Evolutionary conservation across 2,113 vertebrate genomes (phyloP).

Genomic region (Mastomys natalensis): DNA sequence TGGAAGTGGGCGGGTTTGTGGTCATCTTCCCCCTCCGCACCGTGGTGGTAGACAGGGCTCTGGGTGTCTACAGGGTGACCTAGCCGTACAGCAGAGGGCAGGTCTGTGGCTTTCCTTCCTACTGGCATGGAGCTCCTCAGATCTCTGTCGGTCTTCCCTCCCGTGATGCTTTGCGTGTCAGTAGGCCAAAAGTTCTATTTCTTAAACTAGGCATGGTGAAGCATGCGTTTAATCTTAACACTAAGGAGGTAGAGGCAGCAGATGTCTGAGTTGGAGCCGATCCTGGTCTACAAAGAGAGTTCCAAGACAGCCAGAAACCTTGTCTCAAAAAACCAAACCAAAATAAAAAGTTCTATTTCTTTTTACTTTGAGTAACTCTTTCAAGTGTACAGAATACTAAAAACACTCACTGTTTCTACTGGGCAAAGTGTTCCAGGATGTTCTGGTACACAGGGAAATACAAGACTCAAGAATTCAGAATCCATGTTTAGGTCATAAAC

Average conservation of each 20-base stretch:
- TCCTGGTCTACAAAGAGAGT: not conserved
- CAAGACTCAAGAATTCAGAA: slow-evolving; percentile 96
- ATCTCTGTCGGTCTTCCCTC: too few relatives aligned
- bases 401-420: slow-evolving; percentile 96
- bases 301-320: not conserved
- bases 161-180: too few relatives aligned
- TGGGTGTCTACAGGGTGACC: too few relatives aligned
- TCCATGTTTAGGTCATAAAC: slow-evolving; percentile 99
- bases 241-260: not conserved
- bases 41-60: too few relatives aligned
- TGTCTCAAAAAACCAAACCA: not conserved
- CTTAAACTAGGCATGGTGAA: not conserved
- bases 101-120: too few relatives aligned
- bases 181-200: too few relatives aligned
- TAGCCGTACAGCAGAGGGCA: too few relatives aligned
- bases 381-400: not conserved
- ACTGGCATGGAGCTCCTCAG: too few relatives aligned
- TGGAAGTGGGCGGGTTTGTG: too few relatives aligned
- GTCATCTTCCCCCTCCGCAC: too few relatives aligned
- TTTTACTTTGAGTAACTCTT: slow-evolving; percentile 12
- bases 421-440: slow-evolving; percentile 98
- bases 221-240: not conserved
- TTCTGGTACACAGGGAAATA: slow-evolving; percentile 97
- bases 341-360: not conserved
- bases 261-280: not conserved